These are phyloP conservation scores for Seriola rivoliana DNA, from an alignment of 2,113 vertebrate species.

Conservation along the genomic window DNA sequence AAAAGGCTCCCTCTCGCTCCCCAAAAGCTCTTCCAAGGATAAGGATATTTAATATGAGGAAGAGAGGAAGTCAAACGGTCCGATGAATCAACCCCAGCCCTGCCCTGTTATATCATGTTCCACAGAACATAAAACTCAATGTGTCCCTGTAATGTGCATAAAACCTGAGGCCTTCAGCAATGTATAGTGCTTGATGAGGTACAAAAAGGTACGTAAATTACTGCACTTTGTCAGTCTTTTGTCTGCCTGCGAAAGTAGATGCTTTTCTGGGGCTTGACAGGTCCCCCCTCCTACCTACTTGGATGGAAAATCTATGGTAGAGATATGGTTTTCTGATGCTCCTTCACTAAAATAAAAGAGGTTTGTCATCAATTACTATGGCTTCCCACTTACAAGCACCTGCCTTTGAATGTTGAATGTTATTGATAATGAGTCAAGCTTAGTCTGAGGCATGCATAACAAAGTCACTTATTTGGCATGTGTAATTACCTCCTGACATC, in stretches of 20 bases:
- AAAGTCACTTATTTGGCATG: slow-evolving; percentile 50
- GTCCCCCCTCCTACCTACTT: too few relatives aligned
- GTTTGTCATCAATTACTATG: neutral
- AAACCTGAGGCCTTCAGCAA: slow-evolving; percentile 20
- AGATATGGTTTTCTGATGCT: neutral
- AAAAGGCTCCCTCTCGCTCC: slow-evolving; percentile 15
- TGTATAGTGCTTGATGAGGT: neutral
- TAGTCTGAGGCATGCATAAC: slow-evolving; percentile 37
- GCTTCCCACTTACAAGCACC: neutral
- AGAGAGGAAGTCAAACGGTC: slow-evolving; percentile 35
- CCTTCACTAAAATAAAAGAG: slow-evolving; percentile 1
- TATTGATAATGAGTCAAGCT: slow-evolving; percentile 48
- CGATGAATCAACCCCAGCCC: slow-evolving; percentile 10
- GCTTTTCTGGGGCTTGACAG: neutral
- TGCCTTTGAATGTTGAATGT: neutral
- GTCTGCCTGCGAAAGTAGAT: neutral
- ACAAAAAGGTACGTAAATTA: slow-evolving; percentile 17
- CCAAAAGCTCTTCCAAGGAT: slow-evolving; percentile 30
- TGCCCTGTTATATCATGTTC: slow-evolving; percentile 32
- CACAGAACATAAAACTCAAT: slow-evolving; percentile 41
- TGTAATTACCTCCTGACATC: slow-evolving; percentile 70
- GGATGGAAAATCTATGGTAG: neutral
- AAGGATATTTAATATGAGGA: slow-evolving; percentile 33
- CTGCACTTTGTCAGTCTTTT: neutral
- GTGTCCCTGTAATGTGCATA: slow-evolving; percentile 35